These are phyloP conservation scores for Drosophila dunni DNA, from an alignment of 1,140 invertebrate species.

Conservation along the genomic window DNA sequence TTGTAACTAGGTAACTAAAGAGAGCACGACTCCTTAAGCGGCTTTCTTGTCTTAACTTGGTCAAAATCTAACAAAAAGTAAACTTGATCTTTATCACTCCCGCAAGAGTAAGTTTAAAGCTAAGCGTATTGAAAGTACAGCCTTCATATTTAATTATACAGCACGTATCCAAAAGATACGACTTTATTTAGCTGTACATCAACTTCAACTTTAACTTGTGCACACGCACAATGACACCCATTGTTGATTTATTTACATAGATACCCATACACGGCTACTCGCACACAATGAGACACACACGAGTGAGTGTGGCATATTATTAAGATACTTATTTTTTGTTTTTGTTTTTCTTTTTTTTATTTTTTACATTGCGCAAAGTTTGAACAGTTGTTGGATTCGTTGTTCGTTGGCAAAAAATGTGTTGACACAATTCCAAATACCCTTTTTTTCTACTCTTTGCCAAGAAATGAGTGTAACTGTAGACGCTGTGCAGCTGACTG, in stretches of 20 bases:
- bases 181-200: neutral
- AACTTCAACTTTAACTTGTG: slow-evolving; percentile 30
- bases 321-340: slow-evolving; percentile 37
- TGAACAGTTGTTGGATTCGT: slow-evolving; percentile 61
- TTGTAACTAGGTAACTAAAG: neutral
- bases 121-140: neutral
- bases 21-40: neutral
- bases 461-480: slow-evolving; percentile 40
- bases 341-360: slow-evolving; percentile 13
- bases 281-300: slow-evolving; percentile 1
- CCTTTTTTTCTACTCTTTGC: slow-evolving; percentile 47
- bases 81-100: too few species aligned
- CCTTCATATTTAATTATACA: neutral
- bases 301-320: slow-evolving; percentile 22
- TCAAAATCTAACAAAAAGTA: neutral
- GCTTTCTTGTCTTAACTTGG: neutral
- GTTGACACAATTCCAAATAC: slow-evolving; percentile 79
- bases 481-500: slow-evolving; percentile 30
- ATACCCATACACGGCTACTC: slow-evolving; percentile 12
- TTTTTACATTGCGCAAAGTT: slow-evolving; percentile 62
- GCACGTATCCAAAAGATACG: slow-evolving; percentile 12
- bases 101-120: neutral
- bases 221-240: slow-evolving; percentile 47
- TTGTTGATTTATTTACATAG: slow-evolving; percentile 46
- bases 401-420: slow-evolving; percentile 34